These are phyloP conservation scores for Dolichotis patagonum DNA, from an alignment of 2,113 vertebrate species.

Conservation along the genomic window DNA sequence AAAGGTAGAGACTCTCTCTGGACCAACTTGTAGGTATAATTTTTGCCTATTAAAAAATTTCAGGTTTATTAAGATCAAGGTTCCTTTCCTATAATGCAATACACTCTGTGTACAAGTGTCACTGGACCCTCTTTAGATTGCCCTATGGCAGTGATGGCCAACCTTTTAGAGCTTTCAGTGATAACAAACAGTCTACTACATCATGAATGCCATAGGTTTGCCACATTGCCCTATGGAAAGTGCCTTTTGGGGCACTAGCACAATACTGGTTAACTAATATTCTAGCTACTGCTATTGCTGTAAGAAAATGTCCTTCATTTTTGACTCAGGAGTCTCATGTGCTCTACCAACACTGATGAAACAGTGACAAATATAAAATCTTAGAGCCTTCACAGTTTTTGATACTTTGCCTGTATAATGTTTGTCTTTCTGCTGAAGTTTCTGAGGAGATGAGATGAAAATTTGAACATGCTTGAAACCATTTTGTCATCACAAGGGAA, in stretches of 20 bases:
- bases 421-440: constrained; percentile 31
- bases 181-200: neutral
- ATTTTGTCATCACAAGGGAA: neutral
- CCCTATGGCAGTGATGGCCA: neutral
- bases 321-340: neutral
- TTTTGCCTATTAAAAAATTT: constrained; percentile 14
- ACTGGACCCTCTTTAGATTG: neutral
- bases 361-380: neutral
- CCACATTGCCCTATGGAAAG: neutral
- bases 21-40: neutral
- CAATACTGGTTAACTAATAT: neutral
- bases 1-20: neutral
- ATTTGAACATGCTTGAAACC: neutral
- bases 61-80: constrained; percentile 1
- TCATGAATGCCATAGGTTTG: neutral
- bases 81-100: neutral
- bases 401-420: neutral
- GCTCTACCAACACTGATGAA: neutral
- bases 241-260: neutral
- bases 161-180: neutral
- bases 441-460: neutral
- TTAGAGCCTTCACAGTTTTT: constrained; percentile 25
- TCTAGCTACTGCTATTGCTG: constrained; percentile 6
- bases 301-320: neutral
- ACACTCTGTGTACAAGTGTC: neutral